These are phyloP conservation scores for Tor tambroides DNA, from an alignment of 2,113 vertebrate genomes.

Conservation along the genomic window DNA sequence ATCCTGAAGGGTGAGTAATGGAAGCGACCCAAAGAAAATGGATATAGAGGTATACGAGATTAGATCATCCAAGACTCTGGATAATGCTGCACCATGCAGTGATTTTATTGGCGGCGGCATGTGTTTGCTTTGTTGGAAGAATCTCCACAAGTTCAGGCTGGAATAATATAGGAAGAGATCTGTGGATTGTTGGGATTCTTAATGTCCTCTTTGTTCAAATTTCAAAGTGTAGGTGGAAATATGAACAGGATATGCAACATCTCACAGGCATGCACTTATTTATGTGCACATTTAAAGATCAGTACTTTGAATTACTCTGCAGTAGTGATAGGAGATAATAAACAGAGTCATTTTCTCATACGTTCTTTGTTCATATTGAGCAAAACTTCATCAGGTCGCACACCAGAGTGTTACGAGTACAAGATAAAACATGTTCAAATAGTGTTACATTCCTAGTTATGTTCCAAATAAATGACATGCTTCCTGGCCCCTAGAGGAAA, in stretches of 20 bases:
- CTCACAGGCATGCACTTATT: neutral
- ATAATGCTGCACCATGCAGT: slow-evolving; percentile 32
- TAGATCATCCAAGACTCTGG: slow-evolving; percentile 40
- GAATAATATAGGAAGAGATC: slow-evolving; percentile 21
- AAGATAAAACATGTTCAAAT: slow-evolving; percentile 66
- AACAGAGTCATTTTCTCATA: slow-evolving; percentile 50
- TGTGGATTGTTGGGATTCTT: slow-evolving; percentile 33
- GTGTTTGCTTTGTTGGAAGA: slow-evolving; percentile 39
- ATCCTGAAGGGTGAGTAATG: slow-evolving; percentile 18
- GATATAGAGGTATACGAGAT: slow-evolving; percentile 36
- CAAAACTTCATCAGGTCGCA: slow-evolving; percentile 67
- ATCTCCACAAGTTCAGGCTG: neutral
- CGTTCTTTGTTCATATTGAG: slow-evolving; percentile 58
- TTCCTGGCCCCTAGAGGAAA: slow-evolving; percentile 34
- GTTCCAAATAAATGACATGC: slow-evolving; percentile 57
- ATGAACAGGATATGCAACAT: neutral
- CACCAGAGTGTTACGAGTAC: slow-evolving; percentile 63
- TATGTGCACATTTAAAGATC: slow-evolving; percentile 1
- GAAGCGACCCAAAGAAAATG: slow-evolving; percentile 29
- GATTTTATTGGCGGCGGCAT: slow-evolving; percentile 25
- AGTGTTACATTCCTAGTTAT: slow-evolving; percentile 60
- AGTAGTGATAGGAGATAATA: slow-evolving; percentile 33
- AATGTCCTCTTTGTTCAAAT: neutral
- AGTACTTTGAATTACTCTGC: neutral
- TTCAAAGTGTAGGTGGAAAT: neutral